A percentile compares a stretch with the other conserved stretches of the same genome.
These are phyloP conservation scores for Ptyas mucosa DNA, from an alignment of 2,113 vertebrate species.

Conservation along the genomic window DNA sequence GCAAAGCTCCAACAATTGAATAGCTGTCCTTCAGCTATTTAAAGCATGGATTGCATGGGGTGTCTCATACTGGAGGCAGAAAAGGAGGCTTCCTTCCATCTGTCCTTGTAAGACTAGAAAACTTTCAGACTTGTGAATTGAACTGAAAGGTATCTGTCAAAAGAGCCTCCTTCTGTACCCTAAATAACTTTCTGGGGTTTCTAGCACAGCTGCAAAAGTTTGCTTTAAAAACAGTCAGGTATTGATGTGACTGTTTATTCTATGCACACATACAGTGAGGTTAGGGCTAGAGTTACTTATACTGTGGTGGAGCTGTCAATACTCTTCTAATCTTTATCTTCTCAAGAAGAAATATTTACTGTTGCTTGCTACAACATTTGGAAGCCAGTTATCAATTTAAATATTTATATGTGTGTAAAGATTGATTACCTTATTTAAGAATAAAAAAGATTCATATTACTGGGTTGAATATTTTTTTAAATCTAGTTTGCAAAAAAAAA, in stretches of 20 bases:
- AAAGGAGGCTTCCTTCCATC: not conserved
- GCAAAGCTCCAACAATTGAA: not conserved
- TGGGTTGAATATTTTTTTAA: not conserved
- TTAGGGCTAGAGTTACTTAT: not conserved
- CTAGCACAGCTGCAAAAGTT: not conserved
- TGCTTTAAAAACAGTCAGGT: not conserved
- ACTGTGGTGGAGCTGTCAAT: not conserved
- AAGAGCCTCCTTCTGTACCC: not conserved
- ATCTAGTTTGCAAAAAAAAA: not conserved
- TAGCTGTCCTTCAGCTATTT: not conserved
- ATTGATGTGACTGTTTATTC: not conserved
- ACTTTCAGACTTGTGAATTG: not conserved
- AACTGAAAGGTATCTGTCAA: not conserved
- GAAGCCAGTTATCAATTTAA: not conserved
- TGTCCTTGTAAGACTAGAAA: not conserved
- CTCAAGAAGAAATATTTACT: not conserved
- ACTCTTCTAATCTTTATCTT: not conserved
- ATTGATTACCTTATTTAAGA: not conserved
- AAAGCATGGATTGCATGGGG: not conserved
- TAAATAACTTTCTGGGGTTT: slow-evolving; percentile 9
- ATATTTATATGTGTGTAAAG: not conserved
- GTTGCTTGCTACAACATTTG: not conserved
- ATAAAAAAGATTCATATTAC: not conserved
- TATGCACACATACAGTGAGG: not conserved
- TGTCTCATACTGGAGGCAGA: not conserved